These are phyloP conservation scores for Melanerpes formicivorus DNA, from an alignment of 2,113 vertebrate species.

Conservation along the genomic window DNA sequence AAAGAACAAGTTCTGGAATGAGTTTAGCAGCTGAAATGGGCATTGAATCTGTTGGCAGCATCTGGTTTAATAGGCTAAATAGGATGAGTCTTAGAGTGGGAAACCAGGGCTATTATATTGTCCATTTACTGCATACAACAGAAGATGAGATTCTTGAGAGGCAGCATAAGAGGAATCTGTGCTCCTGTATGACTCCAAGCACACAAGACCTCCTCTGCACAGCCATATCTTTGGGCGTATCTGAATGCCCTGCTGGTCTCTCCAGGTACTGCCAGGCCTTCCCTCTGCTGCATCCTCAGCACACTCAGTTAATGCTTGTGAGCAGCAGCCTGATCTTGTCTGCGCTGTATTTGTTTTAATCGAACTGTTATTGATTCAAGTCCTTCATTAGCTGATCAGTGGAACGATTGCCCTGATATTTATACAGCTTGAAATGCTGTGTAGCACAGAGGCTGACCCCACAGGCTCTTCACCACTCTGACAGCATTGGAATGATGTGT, in stretches of 20 bases:
- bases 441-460: neutral
- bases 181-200: neutral
- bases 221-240: neutral
- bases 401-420: neutral
- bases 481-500: neutral
- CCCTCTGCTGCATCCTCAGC: neutral
- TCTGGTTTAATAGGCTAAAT: neutral
- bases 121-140: neutral
- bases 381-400: neutral
- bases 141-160: neutral
- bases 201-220: neutral
- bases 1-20: neutral
- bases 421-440: neutral
- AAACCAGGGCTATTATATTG: neutral
- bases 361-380: neutral
- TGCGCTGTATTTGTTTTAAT: neutral
- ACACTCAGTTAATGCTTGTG: neutral
- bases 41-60: neutral
- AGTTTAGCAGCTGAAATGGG: neutral
- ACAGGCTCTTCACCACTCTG: neutral
- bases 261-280: neutral
- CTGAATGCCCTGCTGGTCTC: neutral
- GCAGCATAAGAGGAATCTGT: neutral
- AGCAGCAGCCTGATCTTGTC: neutral
- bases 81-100: neutral